These are phyloP conservation scores for Polyploca ridens DNA, from an alignment of 2,888 invertebrate species.

Conservation along the genomic window DNA sequence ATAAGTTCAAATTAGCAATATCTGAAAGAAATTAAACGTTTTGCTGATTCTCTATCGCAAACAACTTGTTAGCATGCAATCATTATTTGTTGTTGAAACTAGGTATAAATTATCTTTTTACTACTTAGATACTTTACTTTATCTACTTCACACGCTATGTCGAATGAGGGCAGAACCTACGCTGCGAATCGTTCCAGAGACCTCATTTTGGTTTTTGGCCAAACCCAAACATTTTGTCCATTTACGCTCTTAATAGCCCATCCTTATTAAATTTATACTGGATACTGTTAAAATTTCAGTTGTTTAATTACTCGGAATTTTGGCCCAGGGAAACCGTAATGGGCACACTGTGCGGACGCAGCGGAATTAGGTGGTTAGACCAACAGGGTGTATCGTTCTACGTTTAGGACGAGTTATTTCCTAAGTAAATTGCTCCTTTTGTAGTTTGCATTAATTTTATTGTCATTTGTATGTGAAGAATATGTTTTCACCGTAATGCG, in stretches of 20 bases:
- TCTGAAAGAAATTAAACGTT: background rate
- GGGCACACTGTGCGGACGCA: conserved; percentile 58
- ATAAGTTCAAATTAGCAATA: background rate
- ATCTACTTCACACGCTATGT: conserved; percentile 16
- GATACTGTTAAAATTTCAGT: conserved; percentile 80
- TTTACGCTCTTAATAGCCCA: conserved; percentile 75
- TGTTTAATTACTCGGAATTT: conserved; percentile 81
- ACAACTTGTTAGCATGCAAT: background rate
- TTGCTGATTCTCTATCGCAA: background rate
- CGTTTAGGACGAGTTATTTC: conserved; percentile 43
- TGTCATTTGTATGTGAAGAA: background rate
- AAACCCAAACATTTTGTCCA: conserved; percentile 75
- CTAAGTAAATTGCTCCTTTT: conserved; percentile 10
- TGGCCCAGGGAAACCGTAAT: conserved; percentile 71
- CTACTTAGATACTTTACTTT: background rate
- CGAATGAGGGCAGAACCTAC: conserved; percentile 52
- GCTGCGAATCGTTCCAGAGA: conserved; percentile 51
- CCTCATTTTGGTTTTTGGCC: conserved; percentile 79
- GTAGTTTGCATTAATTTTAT: conserved; percentile 1
- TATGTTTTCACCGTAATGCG: background rate
- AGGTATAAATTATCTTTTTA: background rate
- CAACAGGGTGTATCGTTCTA: conserved; percentile 52
- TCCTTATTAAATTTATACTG: conserved; percentile 82
- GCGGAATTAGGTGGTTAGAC: conserved; percentile 66
- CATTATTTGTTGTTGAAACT: background rate